Evolutionary conservation across 2,888 invertebrate genomes (phyloP).

Genomic region (Callyntrura sp.): DNA sequence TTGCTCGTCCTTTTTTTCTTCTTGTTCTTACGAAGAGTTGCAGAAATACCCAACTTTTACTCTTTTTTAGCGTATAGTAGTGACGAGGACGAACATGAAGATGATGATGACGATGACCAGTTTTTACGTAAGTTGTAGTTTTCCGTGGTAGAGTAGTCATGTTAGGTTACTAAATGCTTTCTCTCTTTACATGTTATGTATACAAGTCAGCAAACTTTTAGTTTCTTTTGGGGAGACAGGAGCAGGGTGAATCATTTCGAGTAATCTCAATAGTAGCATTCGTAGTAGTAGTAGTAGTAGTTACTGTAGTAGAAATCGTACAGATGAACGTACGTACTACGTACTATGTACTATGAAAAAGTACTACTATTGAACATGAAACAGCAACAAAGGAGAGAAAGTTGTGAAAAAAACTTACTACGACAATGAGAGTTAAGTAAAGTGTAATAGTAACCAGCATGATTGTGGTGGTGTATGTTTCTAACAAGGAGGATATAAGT

Average conservation of each 20-base stretch:
- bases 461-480: too few species aligned
- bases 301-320: conserved; percentile 8
- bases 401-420: conserved; percentile 54
- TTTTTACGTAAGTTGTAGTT: not conserved
- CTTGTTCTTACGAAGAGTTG: conserved; percentile 32
- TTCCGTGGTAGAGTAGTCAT: not conserved
- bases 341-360: not conserved
- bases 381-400: not conserved
- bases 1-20: conserved; percentile 39
- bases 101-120: not conserved
- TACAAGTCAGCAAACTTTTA: not conserved
- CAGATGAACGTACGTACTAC: not conserved
- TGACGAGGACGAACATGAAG: too few species aligned
- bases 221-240: not conserved
- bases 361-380: not conserved
- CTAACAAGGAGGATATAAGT: not conserved
- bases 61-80: conserved; percentile 37
- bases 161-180: conserved; percentile 28
- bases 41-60: conserved; percentile 66
- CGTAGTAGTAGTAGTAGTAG: conserved; percentile 29
- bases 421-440: conserved; percentile 51
- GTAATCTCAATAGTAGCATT: conserved; percentile 46
- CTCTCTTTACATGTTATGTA: not conserved
- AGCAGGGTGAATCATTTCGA: conserved; percentile 38
- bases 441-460: not conserved